Conservation (phyloP, 2,888 invertebrate species). For the Embidobia sp. region DNA sequence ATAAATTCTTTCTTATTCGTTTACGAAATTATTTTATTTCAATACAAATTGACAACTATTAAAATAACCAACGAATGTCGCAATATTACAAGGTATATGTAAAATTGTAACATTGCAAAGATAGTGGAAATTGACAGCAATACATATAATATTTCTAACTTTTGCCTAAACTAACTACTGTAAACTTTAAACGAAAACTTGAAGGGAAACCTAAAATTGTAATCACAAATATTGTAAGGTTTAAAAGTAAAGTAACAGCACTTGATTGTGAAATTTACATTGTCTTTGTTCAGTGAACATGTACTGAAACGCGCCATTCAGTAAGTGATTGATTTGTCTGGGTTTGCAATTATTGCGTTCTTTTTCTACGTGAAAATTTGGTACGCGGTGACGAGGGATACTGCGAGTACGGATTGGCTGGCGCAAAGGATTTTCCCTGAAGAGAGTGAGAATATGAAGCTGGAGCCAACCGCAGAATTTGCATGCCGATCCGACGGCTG, state of each 20-base stretch:
- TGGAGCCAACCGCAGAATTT: conserved; percentile 72
- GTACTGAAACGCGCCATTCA: conserved; percentile 6
- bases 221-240: no score
- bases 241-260: no score
- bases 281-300: conserved; percentile 18
- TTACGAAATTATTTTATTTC: no score
- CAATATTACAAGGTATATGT: no score
- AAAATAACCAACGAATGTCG: no score
- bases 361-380: conserved; percentile 75
- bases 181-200: not conserved
- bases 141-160: no score
- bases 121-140: no score
- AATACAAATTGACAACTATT: no score
- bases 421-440: conserved; percentile 66
- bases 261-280: not conserved
- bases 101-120: no score
- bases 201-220: not conserved
- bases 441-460: conserved; percentile 72
- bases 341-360: conserved; percentile 15
- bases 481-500: conserved; percentile 77
- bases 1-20: no score
- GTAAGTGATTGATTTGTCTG: conserved; percentile 34
- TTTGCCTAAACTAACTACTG: no score
- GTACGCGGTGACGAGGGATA: conserved; percentile 64
- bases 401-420: conserved; percentile 65